Evolutionary conservation across 2,888 invertebrate species (phyloP).

Genomic region (Eupithecia dodoneata): DNA sequence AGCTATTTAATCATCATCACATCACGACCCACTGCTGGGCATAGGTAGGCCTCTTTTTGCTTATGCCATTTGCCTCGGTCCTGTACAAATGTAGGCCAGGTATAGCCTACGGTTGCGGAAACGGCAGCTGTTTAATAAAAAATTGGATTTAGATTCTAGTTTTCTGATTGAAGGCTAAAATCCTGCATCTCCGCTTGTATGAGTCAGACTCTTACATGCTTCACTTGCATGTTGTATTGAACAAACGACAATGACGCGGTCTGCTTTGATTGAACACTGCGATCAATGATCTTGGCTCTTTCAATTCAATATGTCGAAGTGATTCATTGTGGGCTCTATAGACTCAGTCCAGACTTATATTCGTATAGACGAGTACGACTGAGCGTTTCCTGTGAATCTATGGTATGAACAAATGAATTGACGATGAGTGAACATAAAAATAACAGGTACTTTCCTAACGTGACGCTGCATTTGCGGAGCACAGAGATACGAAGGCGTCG

Average conservation of each 20-base stretch:
- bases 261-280: conserved; percentile 24
- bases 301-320: conserved; percentile 25
- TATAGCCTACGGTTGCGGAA: neutral
- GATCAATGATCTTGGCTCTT: conserved; percentile 32
- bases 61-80: too few species aligned
- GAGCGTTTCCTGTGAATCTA: neutral
- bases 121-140: neutral
- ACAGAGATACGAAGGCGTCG: neutral
- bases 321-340: conserved; percentile 18
- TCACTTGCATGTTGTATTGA: conserved; percentile 28
- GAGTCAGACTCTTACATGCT: conserved; percentile 23
- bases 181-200: neutral
- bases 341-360: conserved; percentile 1
- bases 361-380: neutral
- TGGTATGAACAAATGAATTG: neutral
- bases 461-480: neutral
- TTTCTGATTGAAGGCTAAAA: neutral
- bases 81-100: too few species aligned
- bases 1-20: neutral
- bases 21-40: too few species aligned
- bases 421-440: neutral
- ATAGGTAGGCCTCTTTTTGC: too few species aligned
- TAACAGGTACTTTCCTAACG: neutral
- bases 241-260: conserved; percentile 23
- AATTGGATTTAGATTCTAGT: neutral